A percentile compares a stretch with the other conserved stretches of the same genome.
Conservation (phyloP, 2,113 vertebrate genomes). For the Centropristis striata region DNA sequence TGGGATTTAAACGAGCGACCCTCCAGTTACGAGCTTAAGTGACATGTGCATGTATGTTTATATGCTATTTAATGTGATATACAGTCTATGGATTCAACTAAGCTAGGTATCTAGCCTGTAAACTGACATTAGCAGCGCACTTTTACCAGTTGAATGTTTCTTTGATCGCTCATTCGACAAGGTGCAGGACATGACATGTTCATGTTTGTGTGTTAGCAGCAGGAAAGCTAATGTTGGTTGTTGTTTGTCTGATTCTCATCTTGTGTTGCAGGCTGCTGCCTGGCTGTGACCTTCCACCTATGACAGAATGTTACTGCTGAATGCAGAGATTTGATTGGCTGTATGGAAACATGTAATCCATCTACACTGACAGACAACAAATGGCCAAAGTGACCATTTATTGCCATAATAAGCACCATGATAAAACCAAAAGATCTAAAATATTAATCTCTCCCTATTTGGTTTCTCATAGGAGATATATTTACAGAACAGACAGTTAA, state of each 20-base stretch:
- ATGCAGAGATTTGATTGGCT: not conserved
- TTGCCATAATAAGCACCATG: not conserved
- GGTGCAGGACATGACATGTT: not conserved
- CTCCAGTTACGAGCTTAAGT: not conserved
- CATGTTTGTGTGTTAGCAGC: not conserved
- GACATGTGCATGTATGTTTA: not conserved
- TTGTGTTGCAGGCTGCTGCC: not conserved
- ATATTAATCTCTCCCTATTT: not conserved
- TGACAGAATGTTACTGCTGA: not conserved
- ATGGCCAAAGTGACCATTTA: not conserved
- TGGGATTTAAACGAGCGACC: no score
- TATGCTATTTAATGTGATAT: not conserved
- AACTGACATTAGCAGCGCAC: no score
- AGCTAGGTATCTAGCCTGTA: not conserved
- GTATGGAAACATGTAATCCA: not conserved
- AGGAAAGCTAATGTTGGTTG: not conserved
- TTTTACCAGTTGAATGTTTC: not conserved
- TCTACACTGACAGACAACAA: no score
- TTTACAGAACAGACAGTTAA: not conserved
- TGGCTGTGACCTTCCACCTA: not conserved
- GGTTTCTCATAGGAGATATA: no score
- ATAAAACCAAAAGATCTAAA: not conserved
- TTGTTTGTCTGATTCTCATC: not conserved
- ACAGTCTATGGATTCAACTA: not conserved
- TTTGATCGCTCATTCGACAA: not conserved